phyloP scores from a whole-genome alignment of 1,140 invertebrate genomes.

The Aphelinus certus region DNA sequence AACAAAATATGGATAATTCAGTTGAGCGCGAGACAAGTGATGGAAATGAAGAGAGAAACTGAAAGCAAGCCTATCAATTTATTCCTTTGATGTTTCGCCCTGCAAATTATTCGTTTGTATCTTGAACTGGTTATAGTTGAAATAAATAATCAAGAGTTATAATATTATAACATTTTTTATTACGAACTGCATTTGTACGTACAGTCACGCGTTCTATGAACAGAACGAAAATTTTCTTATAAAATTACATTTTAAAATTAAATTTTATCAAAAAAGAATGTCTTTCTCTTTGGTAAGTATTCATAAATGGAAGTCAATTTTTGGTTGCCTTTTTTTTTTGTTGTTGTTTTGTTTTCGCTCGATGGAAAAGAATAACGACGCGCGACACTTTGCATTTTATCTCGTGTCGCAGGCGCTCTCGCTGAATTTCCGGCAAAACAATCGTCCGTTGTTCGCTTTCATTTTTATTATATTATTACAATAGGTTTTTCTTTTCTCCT shows the following conservation, averaged over 20 bases:
- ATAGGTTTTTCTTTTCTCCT: not conserved
- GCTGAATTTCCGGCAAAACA: not conserved
- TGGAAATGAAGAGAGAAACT: not conserved
- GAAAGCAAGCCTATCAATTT: too few species aligned
- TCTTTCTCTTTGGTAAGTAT: slow-evolving; percentile 14
- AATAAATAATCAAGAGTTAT: slow-evolving; percentile 17
- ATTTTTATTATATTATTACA: not conserved
- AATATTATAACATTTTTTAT: slow-evolving; percentile 36
- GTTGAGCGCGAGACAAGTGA: not conserved
- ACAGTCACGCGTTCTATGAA: slow-evolving; percentile 32
- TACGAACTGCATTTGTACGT: slow-evolving; percentile 31
- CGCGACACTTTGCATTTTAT: not conserved
- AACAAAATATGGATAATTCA: not conserved
- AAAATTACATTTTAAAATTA: slow-evolving; percentile 36
- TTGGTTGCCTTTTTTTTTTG: slow-evolving; percentile 7
- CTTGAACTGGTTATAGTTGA: not conserved
- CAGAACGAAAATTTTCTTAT: slow-evolving; percentile 35
- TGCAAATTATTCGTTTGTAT: not conserved
- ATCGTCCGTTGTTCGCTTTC: not conserved
- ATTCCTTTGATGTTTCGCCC: not conserved
- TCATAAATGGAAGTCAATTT: slow-evolving; percentile 27
- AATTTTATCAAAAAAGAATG: slow-evolving; percentile 31
- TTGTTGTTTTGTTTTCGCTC: slow-evolving; percentile 2
- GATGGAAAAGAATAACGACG: not conserved
- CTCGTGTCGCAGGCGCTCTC: not conserved